These are phyloP conservation scores for Micrasema minimum DNA, from an alignment of 1,140 invertebrate species.

Conservation along the genomic window DNA sequence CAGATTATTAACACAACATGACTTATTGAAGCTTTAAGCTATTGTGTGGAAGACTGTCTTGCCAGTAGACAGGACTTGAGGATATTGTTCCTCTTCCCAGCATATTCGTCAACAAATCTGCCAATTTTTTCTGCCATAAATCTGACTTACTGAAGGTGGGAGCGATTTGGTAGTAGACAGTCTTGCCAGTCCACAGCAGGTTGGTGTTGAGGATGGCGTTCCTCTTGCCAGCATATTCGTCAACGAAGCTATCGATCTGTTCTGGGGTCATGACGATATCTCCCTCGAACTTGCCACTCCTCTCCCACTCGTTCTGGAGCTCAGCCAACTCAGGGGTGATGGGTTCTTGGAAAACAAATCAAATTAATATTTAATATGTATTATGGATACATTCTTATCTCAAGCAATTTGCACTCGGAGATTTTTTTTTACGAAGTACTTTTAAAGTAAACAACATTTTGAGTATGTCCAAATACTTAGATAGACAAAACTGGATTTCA, in stretches of 20 bases:
- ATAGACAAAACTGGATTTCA: too few species aligned
- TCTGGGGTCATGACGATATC: slow-evolving; percentile 64
- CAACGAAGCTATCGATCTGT: slow-evolving; percentile 61
- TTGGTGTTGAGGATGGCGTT: slow-evolving; percentile 72
- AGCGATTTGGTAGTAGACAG: slow-evolving; percentile 72
- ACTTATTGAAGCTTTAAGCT: neutral
- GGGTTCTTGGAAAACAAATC: slow-evolving; percentile 40
- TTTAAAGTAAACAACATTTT: too few species aligned
- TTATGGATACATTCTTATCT: too few species aligned
- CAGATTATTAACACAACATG: too few species aligned
- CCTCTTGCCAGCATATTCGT: slow-evolving; percentile 60
- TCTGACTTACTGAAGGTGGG: neutral
- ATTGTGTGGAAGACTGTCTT: slow-evolving; percentile 74
- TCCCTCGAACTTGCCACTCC: slow-evolving; percentile 66
- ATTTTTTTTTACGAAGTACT: too few species aligned
- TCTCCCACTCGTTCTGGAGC: slow-evolving; percentile 61
- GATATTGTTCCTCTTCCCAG: slow-evolving; percentile 69
- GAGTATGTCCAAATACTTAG: too few species aligned
- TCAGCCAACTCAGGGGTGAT: slow-evolving; percentile 37
- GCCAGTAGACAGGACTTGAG: slow-evolving; percentile 72
- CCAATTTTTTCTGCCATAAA: slow-evolving; percentile 53
- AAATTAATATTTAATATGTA: too few species aligned
- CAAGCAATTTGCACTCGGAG: too few species aligned
- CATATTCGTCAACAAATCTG: slow-evolving; percentile 60
- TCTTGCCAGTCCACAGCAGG: slow-evolving; percentile 71